Evolutionary conservation across 2,888 invertebrate genomes (phyloP), one percentile per base, ranked within the genome.

Genomic region (Allygus modestus): DNA sequence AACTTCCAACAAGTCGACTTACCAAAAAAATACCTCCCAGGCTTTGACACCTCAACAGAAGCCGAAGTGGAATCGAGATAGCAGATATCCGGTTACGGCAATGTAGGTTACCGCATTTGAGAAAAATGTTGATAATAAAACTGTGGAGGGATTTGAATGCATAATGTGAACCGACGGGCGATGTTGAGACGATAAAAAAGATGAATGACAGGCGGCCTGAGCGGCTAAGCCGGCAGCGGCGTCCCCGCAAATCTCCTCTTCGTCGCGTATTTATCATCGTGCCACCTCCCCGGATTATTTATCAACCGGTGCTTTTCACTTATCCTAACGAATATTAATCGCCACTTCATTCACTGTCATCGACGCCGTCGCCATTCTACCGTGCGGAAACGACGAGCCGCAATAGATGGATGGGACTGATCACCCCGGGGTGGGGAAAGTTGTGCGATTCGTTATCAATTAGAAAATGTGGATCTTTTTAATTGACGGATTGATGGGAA

Each of bases 281-380:
- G 41, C 71, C 71, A 46, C 43, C 75, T 46, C 46, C 31, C 65
- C 65, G 75, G 46, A 46, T 77, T 46, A 77, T 77, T 46, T 77
- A 46, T 46, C 75, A 77, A 77, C 46, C 75, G 71, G 33, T 28
- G 28, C 75, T 77, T 77, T 77, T 77, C 75, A 77, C 75, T 77
- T 77, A 77, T 77, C 75, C 75, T 77, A 77, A 77, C 75, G 75
- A 77, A 77, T 77, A 77, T 77, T 77, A 77, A 77, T 77, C 75
- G 75, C 75, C 73, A 65, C 15, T 65, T 65, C 65, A 65, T 28
- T 65, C 65, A 65, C 65, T 65, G 65, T 65, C 65, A 65, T 58
- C 65, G 65, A n/a, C 65, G 65, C 65, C 28, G 54, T 54, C 54
- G 20, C 23, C 54, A 20, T 54, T 15, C 15, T 12, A 46, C 11